These are phyloP conservation scores for Drosophila cognata DNA, from an alignment of 2,888 invertebrate genomes.

Conservation along the genomic window DNA sequence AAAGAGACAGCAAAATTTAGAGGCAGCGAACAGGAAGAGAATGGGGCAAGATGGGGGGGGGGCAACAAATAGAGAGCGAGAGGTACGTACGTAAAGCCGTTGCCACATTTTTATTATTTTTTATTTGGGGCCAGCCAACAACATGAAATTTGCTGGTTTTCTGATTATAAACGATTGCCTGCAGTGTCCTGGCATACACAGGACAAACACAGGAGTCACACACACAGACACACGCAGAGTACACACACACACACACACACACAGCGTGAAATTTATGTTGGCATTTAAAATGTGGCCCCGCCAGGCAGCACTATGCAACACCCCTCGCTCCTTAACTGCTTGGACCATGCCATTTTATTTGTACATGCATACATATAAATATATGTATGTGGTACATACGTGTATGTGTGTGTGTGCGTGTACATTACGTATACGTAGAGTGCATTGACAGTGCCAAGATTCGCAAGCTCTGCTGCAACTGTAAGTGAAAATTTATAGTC, in stretches of 20 bases:
- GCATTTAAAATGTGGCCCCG: constrained; percentile 68
- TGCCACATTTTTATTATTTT: constrained; percentile 42
- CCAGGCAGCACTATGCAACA: constrained; percentile 44
- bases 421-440: constrained; percentile 49
- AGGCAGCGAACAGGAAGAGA: not conserved
- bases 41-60: not conserved
- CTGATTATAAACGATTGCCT: constrained; percentile 79
- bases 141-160: constrained; percentile 77
- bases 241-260: constrained; percentile 15
- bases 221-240: constrained; percentile 12
- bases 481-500: constrained; percentile 76
- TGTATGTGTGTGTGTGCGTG: constrained; percentile 13
- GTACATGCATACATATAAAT: constrained; percentile 19
- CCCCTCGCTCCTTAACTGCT: constrained; percentile 44
- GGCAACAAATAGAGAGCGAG: not conserved
- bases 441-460: constrained; percentile 60
- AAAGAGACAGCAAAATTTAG: not conserved
- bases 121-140: constrained; percentile 55
- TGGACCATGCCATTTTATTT: constrained; percentile 48
- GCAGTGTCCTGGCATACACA: constrained; percentile 54
- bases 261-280: constrained; percentile 58
- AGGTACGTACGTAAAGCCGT: constrained; percentile 28
- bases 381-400: constrained; percentile 1
- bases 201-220: constrained; percentile 7
- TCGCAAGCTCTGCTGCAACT: constrained; percentile 40